Conservation (phyloP, 2,113 vertebrate species). For the Rhea americana region DNA sequence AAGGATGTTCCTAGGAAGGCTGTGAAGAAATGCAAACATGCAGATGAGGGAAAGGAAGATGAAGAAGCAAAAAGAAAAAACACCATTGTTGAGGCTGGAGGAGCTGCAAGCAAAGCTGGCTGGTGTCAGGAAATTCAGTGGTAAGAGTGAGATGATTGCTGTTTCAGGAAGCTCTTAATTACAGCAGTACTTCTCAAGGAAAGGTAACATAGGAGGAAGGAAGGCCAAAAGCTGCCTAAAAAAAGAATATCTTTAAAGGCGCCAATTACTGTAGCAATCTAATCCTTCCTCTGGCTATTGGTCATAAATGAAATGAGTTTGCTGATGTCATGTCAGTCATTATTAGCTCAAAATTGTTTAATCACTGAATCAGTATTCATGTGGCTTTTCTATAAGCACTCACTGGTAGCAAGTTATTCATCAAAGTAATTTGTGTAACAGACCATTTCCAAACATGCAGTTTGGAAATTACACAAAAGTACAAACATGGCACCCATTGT, state of each 20-base stretch:
- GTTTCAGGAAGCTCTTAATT: slow-evolving; percentile 19
- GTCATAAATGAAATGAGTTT: neutral
- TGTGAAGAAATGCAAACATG: neutral
- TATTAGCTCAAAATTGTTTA: neutral
- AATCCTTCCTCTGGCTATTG: slow-evolving; percentile 23
- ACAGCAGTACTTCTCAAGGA: neutral
- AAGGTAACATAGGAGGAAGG: neutral
- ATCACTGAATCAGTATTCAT: neutral
- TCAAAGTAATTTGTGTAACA: neutral
- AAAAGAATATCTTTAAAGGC: slow-evolving; percentile 20
- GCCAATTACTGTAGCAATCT: slow-evolving; percentile 4
- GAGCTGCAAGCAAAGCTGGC: neutral
- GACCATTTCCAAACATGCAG: neutral
- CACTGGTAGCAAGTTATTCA: neutral
- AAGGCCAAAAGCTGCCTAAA: slow-evolving; percentile 1
- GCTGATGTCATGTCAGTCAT: neutral
- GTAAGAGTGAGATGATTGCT: slow-evolving; percentile 13
- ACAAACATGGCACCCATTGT: neutral
- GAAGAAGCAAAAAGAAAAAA: neutral
- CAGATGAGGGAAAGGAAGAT: neutral
- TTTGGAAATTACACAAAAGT: too few species aligned
- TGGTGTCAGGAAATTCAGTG: neutral
- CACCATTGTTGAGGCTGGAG: neutral
- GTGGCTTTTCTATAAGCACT: neutral
- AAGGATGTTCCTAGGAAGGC: neutral